phyloP scores from a whole-genome alignment of 2,113 vertebrate species.

The Prinia subflava region DNA sequence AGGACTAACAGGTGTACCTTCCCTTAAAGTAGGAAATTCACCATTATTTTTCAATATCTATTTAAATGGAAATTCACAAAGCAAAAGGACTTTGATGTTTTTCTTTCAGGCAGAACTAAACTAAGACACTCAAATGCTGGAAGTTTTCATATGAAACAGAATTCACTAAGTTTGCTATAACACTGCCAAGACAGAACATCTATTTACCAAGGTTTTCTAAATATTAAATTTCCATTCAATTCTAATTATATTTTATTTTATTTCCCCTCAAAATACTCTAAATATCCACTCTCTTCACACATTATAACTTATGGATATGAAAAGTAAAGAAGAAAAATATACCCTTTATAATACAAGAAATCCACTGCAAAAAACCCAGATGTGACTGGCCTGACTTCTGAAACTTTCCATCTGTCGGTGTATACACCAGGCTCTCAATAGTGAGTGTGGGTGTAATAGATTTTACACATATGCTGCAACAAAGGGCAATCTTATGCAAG shows the following conservation, averaged over 20 bases:
- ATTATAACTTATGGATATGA: not conserved
- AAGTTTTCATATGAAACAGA: not conserved
- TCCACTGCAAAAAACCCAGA: not conserved
- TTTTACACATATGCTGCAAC: not conserved
- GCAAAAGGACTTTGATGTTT: not conserved
- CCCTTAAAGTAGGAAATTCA: slow-evolving; percentile 41
- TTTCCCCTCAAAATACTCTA: not conserved
- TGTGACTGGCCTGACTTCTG: not conserved
- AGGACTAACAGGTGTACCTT: not conserved
- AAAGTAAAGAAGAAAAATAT: not conserved
- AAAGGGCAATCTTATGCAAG: not conserved
- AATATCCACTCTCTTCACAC: not conserved
- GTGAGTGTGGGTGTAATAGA: not conserved
- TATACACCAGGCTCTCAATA: not conserved
- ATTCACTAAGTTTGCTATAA: not conserved
- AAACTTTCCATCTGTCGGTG: not conserved
- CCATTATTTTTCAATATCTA: slow-evolving; percentile 9
- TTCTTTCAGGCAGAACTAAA: not conserved
- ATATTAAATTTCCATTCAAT: not conserved
- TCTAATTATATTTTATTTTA: not conserved
- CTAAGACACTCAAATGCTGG: not conserved
- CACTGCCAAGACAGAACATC: not conserved
- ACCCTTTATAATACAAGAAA: not conserved
- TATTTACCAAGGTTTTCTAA: not conserved
- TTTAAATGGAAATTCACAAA: not conserved